These are phyloP conservation scores for Ichneumon xanthorius DNA, from an alignment of 2,888 invertebrate genomes.

Conservation along the genomic window DNA sequence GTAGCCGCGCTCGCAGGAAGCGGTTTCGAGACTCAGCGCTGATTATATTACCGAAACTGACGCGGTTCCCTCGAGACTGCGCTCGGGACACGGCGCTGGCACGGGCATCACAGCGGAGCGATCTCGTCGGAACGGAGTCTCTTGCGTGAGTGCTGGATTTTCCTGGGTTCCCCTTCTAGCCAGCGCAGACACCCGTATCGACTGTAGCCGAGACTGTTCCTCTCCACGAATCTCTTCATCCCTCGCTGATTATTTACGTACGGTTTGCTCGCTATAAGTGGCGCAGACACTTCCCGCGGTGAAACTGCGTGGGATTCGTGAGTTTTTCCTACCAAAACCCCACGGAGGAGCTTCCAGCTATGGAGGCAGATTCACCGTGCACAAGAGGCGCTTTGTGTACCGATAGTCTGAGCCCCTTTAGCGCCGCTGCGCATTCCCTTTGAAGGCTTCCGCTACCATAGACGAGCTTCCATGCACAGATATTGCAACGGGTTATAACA, in stretches of 20 bases:
- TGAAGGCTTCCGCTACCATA: slow-evolving; percentile 17
- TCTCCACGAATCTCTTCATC: slow-evolving; percentile 12
- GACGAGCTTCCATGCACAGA: neutral
- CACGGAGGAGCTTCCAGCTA: neutral
- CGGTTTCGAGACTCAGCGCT: slow-evolving; percentile 61
- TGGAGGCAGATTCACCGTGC: slow-evolving; percentile 13
- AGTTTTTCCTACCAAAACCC: neutral
- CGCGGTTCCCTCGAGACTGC: slow-evolving; percentile 54
- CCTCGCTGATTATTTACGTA: slow-evolving; percentile 44
- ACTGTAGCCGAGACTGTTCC: slow-evolving; percentile 9
- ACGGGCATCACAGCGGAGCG: slow-evolving; percentile 27
- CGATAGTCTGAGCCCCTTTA: neutral
- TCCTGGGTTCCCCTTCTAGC: slow-evolving; percentile 10
- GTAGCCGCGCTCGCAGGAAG: slow-evolving; percentile 50
- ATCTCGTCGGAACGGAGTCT: neutral
- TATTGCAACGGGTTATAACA: slow-evolving; percentile 30
- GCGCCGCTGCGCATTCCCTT: slow-evolving; percentile 22
- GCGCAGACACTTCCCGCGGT: neutral
- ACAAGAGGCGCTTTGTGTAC: neutral
- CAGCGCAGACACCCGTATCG: slow-evolving; percentile 23
- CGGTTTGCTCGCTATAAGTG: slow-evolving; percentile 13
- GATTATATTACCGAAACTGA: slow-evolving; percentile 65
- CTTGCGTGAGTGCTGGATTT: slow-evolving; percentile 31
- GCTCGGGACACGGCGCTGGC: slow-evolving; percentile 15
- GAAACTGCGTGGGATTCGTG: slow-evolving; percentile 10